phyloP scores from a whole-genome alignment of 37 sponge, comb jelly and placozoan genomes.

The Crambe crambe region DNA sequence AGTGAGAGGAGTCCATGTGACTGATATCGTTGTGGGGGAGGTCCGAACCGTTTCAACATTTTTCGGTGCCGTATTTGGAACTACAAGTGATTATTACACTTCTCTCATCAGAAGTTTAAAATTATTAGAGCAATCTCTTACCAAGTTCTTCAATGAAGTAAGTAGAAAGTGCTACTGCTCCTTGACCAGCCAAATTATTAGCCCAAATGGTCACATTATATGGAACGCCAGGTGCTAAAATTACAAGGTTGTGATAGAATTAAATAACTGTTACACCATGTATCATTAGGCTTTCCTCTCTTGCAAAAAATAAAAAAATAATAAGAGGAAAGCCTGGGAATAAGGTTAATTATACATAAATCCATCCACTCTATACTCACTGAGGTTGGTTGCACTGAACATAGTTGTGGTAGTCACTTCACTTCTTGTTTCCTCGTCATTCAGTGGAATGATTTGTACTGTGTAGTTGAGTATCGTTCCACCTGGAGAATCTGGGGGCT shows the following conservation, averaged over 20 bases:
- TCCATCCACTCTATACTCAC: no score
- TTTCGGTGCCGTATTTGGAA: neutral
- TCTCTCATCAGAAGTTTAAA: no score
- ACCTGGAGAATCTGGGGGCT: constrained; percentile 45
- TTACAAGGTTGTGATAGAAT: no score
- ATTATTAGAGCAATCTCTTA: neutral
- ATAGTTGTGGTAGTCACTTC: no score
- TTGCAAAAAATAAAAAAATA: no score
- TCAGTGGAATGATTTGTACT: no score
- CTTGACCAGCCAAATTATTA: neutral
- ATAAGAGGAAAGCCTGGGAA: no score
- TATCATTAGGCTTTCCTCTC: no score
- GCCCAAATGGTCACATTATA: neutral
- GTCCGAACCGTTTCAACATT: neutral
- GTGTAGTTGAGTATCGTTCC: constrained; percentile 60
- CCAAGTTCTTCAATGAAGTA: neutral
- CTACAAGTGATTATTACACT: neutral
- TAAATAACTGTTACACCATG: no score
- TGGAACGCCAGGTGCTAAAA: constrained; percentile 5
- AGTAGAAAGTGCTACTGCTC: neutral
- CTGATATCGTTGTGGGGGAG: neutral
- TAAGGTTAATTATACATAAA: no score
- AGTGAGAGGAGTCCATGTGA: constrained; percentile 19
- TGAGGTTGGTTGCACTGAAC: no score
- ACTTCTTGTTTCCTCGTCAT: no score